These are phyloP conservation scores for Heliconius sara DNA, from an alignment of 2,888 invertebrate species.

Conservation along the genomic window DNA sequence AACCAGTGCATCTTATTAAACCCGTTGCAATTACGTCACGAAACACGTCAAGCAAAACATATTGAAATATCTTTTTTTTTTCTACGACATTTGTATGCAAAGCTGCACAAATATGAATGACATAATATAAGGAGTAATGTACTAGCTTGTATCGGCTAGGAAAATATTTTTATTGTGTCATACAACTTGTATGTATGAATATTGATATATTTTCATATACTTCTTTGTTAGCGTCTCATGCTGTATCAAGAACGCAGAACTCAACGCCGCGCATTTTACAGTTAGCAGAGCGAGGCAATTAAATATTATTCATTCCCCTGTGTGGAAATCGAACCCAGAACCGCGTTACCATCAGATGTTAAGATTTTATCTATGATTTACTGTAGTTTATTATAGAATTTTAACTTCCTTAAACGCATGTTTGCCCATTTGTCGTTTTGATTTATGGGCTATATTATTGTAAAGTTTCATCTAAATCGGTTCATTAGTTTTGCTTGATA, in stretches of 20 bases:
- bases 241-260: neutral
- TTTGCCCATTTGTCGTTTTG: too few relatives aligned
- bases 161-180: neutral
- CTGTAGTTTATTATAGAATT: too few relatives aligned
- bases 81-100: slow-evolving; percentile 46
- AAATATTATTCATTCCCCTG: neutral
- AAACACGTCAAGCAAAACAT: neutral
- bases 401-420: too few relatives aligned
- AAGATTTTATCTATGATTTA: too few relatives aligned
- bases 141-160: slow-evolving; percentile 2
- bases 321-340: neutral
- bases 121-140: slow-evolving; percentile 43
- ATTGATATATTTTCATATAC: too few relatives aligned
- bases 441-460: too few relatives aligned
- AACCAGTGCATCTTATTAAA: neutral
- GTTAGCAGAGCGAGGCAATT: too few relatives aligned
- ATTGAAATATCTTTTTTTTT: slow-evolving; percentile 36
- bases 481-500: too few relatives aligned
- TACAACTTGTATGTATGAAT: neutral
- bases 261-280: too few relatives aligned
- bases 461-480: too few relatives aligned
- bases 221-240: neutral
- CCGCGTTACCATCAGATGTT: neutral
- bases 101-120: slow-evolving; percentile 44
- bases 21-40: neutral